Evolutionary conservation across 2,888 invertebrate species (phyloP).

Genomic region (Venusia cambrica): DNA sequence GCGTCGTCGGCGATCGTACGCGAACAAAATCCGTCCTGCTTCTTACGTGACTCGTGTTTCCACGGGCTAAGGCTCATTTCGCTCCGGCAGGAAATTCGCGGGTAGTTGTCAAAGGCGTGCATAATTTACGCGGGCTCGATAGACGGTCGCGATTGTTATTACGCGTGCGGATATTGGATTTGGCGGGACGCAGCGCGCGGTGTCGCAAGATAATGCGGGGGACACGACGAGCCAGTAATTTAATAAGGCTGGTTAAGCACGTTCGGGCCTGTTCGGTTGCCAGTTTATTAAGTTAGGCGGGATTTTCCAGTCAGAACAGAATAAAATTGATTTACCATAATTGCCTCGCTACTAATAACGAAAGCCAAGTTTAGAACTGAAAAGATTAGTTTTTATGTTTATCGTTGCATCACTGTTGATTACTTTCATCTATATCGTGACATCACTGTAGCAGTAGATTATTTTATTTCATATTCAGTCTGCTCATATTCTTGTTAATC

Average conservation of each 20-base stretch:
- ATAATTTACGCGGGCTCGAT: slow-evolving; percentile 79
- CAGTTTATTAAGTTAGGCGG: slow-evolving; percentile 31
- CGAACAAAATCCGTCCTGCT: slow-evolving; percentile 36
- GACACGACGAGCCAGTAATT: slow-evolving; percentile 33
- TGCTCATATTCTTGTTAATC: no score
- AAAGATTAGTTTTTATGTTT: no score
- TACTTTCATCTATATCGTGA: no score
- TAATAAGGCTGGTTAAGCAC: slow-evolving; percentile 37
- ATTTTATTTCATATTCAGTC: no score
- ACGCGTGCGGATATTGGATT: slow-evolving; percentile 77
- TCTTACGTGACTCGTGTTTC: slow-evolving; percentile 1
- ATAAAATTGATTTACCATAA: no score
- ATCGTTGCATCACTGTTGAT: no score
- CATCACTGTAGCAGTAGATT: no score
- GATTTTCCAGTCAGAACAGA: slow-evolving; percentile 18
- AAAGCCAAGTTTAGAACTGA: no score
- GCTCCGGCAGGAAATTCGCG: slow-evolving; percentile 14
- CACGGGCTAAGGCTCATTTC: slow-evolving; percentile 36
- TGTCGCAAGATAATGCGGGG: slow-evolving; percentile 57
- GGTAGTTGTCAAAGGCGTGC: slow-evolving; percentile 51
- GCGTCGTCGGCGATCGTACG: slow-evolving; percentile 58
- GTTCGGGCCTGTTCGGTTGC: slow-evolving; percentile 30
- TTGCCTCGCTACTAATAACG: no score
- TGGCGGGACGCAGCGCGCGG: slow-evolving; percentile 55
- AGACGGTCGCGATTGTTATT: slow-evolving; percentile 78